Conservation (phyloP, 2,888 invertebrate species). For the Disparrhopalites patrizii region DNA sequence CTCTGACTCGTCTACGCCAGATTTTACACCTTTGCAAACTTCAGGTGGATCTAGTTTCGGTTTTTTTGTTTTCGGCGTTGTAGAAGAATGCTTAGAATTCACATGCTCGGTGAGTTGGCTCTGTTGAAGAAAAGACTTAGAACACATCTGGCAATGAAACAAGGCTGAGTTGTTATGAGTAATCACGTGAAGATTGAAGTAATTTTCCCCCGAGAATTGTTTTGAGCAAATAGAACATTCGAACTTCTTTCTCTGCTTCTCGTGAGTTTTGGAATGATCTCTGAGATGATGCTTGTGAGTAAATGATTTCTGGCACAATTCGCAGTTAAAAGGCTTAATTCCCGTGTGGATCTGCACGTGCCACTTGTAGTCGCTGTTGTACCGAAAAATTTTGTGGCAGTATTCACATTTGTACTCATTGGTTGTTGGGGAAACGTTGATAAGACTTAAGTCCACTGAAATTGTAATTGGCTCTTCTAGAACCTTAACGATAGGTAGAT, state of each 20-base stretch:
- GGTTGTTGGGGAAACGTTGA: no score
- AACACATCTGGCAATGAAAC: not conserved
- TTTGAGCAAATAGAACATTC: not conserved
- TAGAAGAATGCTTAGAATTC: no score
- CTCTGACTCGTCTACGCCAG: no score
- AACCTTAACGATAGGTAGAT: no score
- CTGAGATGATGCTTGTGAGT: constrained; percentile 2
- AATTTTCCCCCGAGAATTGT: not conserved
- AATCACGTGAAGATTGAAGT: constrained; percentile 3
- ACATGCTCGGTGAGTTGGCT: not conserved
- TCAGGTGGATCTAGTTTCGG: no score
- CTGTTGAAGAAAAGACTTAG: not conserved
- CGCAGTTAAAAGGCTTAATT: not conserved
- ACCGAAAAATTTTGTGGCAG: constrained; percentile 1
- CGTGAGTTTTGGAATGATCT: constrained; percentile 2
- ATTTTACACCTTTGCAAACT: not conserved
- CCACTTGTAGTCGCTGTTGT: constrained; percentile 6
- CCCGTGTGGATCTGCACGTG: constrained; percentile 1
- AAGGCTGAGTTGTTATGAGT: not conserved
- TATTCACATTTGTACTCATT: not conserved
- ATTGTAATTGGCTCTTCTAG: no score
- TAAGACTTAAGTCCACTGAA: no score
- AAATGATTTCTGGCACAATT: not conserved
- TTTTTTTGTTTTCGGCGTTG: no score
- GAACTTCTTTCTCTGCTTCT: not conserved